Base-by-base conservation (phyloP, 2,888 invertebrate species). In the Cotesia congregata region DNA sequence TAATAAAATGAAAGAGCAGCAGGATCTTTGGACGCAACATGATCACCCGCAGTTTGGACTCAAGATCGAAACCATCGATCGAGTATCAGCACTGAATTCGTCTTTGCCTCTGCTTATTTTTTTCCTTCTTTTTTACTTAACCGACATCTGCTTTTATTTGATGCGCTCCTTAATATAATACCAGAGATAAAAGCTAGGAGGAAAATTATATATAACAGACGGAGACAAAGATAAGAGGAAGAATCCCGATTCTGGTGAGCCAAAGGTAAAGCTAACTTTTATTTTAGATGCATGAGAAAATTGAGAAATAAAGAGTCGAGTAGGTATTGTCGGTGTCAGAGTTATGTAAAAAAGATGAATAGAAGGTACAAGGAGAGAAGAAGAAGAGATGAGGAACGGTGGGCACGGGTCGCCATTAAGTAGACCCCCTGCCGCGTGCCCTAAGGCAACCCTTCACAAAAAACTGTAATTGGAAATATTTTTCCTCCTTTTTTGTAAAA, bases 401-500 rank as follows among this genome's bases (percentile, higher is more conserved):
- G 86, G 84, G 84, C 84, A 87, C 87, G 87, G 88, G 88, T 89
- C 88, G 89, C 89, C 89, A 89, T 89, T 89, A 89, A 89, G 87
- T 86, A 84, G 89, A 88, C 88, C 89, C 89, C 89, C 89, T 89
- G 88, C 86, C 85, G 89, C 83, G 89, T 89, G 86, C 89, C 89
- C 89, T 88, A 88, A 89, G 89, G 89, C 89, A 89, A 88, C 87
- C 88, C 87, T 88, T 87, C 88, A 88, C 88, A 89, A 89, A 89
- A 89, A 89, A 89, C 88, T 89, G 89, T 89, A 89, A 89, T 89
- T 89, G 89, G 89, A 89, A 89, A 89, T 89, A 89, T 88, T 89
- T 89, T 89, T 88, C 88, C 86, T 88, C 88, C 88, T 87, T 89
- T 89, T 89, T 89, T 89, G 87, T 86, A 86, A 86, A 50, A 86